Evolutionary conservation across 2,888 invertebrate species (phyloP).

Genomic region (Tuberolachnus salignus): DNA sequence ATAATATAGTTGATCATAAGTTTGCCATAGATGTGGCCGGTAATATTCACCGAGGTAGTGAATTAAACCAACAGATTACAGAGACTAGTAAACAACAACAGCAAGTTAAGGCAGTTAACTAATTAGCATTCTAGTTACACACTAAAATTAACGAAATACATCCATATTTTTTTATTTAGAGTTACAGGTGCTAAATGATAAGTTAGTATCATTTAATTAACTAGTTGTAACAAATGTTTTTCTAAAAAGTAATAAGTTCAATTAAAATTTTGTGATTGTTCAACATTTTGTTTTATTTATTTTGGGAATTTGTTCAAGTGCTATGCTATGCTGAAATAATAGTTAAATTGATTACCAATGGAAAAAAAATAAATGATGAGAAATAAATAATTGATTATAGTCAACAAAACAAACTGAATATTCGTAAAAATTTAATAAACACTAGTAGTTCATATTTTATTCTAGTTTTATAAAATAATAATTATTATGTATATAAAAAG

Average conservation of each 20-base stretch:
- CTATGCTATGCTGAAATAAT: no score
- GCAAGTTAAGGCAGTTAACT: slow-evolving; percentile 26
- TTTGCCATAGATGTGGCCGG: slow-evolving; percentile 79
- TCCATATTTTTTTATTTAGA: slow-evolving; percentile 18
- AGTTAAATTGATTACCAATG: no score
- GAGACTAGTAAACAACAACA: neutral
- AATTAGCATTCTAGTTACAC: neutral
- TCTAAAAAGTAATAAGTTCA: neutral
- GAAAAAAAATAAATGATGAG: no score
- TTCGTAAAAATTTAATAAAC: no score
- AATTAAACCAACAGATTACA: slow-evolving; percentile 9
- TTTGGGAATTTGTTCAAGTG: no score
- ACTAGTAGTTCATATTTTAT: no score
- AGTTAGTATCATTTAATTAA: slow-evolving; percentile 1
- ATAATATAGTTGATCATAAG: slow-evolving; percentile 76
- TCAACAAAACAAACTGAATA: no score
- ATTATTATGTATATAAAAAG: no score
- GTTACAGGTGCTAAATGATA: neutral
- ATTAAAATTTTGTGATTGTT: neutral
- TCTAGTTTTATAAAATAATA: no score
- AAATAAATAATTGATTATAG: no score
- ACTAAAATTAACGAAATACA: neutral
- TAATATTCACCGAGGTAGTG: slow-evolving; percentile 64
- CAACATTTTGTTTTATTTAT: neutral
- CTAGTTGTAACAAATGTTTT: slow-evolving; percentile 22